Evolutionary conservation across 1,140 invertebrate species (phyloP).

Genomic region (Neodiprion virginianus): DNA sequence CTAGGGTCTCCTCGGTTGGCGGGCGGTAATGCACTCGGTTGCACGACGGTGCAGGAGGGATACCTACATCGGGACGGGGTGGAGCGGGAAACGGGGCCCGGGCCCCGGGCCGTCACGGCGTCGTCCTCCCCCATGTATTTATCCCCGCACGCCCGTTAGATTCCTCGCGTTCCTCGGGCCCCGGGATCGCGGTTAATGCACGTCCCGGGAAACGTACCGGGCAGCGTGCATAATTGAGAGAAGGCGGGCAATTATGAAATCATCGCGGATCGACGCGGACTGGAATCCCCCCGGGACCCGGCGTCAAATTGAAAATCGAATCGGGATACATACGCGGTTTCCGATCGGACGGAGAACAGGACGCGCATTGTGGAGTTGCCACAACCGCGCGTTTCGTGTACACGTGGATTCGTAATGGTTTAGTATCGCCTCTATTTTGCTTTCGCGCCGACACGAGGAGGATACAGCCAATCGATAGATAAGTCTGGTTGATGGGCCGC

Average conservation of each 20-base stretch:
- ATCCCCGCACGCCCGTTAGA: constrained; percentile 44
- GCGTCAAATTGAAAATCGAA: too few relatives aligned
- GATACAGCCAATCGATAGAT: constrained; percentile 50
- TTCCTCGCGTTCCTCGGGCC: constrained; percentile 39
- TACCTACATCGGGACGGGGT: too few relatives aligned
- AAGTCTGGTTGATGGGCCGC: constrained; percentile 48
- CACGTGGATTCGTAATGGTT: too few relatives aligned
- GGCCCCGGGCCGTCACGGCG: constrained; percentile 44
- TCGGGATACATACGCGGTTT: too few relatives aligned
- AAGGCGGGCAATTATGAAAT: constrained; percentile 8
- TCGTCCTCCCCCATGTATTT: constrained; percentile 30
- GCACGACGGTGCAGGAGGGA: too few relatives aligned
- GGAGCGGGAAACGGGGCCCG: constrained; percentile 33
- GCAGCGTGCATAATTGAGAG: constrained; percentile 10
- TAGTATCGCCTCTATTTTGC: too few relatives aligned
- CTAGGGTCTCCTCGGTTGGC: not conserved
- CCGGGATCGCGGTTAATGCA: not conserved
- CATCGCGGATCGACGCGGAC: not conserved
- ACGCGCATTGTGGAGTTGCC: too few relatives aligned
- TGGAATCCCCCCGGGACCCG: too few relatives aligned
- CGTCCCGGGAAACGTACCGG: not conserved
- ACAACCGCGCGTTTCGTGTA: too few relatives aligned
- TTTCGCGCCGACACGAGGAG: too few relatives aligned
- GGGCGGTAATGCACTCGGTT: not conserved
- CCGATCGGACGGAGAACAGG: too few relatives aligned